Conservation (phyloP, 2,113 vertebrate genomes). For the Burhinus bistriatus region DNA sequence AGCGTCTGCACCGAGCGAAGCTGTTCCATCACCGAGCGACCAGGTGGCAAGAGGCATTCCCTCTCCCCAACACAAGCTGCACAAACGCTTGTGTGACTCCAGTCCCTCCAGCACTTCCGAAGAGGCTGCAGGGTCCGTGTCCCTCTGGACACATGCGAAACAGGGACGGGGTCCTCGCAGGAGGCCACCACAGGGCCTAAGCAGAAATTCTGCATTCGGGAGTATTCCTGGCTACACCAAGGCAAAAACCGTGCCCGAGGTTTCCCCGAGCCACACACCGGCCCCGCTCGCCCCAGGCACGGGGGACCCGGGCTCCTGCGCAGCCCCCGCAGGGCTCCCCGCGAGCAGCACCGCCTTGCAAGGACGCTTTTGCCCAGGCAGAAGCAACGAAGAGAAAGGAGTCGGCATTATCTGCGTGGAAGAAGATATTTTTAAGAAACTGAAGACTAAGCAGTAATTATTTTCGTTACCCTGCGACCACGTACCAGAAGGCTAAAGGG, state of each 20-base stretch:
- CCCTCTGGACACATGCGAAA: accelerated
- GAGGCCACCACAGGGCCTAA: neutral
- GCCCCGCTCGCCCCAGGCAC: accelerated
- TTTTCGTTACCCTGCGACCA: neutral
- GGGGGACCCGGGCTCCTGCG: neutral
- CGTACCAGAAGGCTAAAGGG: neutral
- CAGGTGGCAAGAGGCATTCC: accelerated
- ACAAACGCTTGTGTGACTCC: accelerated
- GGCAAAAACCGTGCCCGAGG: accelerated
- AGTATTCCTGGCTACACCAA: accelerated
- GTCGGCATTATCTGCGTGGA: neutral
- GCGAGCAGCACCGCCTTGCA: neutral
- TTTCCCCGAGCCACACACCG: accelerated
- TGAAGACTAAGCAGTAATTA: slow-evolving; percentile 31
- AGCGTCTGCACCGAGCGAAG: accelerated
- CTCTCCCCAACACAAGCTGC: neutral
- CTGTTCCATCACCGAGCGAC: accelerated
- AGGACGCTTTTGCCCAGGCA: neutral
- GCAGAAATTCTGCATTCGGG: accelerated
- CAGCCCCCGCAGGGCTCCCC: neutral
- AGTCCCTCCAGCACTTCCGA: accelerated
- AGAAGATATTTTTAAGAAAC: neutral
- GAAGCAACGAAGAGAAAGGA: neutral
- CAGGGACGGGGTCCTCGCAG: accelerated
- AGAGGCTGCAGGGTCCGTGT: accelerated